Base-by-base conservation (phyloP, 2,797 vertebrate species). In the Falco novaeseelandiae region DNA sequence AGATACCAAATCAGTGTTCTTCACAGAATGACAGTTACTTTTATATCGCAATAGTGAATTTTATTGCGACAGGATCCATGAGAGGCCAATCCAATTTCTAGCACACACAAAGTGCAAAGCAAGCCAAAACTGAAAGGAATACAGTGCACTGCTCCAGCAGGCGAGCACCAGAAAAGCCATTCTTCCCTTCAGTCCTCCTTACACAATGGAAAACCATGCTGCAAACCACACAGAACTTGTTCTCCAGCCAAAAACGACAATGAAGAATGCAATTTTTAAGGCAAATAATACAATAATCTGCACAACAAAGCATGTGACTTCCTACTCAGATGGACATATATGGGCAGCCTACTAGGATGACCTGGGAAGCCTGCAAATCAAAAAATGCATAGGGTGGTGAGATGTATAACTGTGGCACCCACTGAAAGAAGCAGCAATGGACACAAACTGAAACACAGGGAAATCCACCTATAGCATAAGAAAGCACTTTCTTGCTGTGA, bases 281-380 rank as follows among this genome's bases (percentile, higher is more conserved):
- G 91, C n/a, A 71, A 66, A 19, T 10, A 49, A 19, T 1, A 6
- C 9, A 27, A 7, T 12, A 32, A 59, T 10, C 34, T 54, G 77
- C 46, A 49, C 8, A 38, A 8, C n/a, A 52, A 44, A 17, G 15
- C 14, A 12, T 0, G 13, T 9, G 72, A 19, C 48, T 38, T 26
- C 21, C 55, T 25, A 1, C 70, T 23, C 48, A 6, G 52, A 14
- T 9, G 29, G 44, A 42, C 63, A 8, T 8, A 8, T 1, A 4
- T 0, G 2, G 12, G 54, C 23, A 54, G 38, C 25, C 29, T 29
- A 8, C 27, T 12, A 27, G 30, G 49, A 52, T 0, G 1, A 4
- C 0, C 23, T 5, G 12, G 57, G 49, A 26, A 25, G 14, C 1
- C n/a, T 48, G 59, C 30, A 73, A 5, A 1, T 10, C 83, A 49